A percentile compares a stretch with the other conserved stretches of the same genome.
These are phyloP conservation scores for Paraescarpia echinospica DNA, from an alignment of 1,140 invertebrate species.

Conservation along the genomic window DNA sequence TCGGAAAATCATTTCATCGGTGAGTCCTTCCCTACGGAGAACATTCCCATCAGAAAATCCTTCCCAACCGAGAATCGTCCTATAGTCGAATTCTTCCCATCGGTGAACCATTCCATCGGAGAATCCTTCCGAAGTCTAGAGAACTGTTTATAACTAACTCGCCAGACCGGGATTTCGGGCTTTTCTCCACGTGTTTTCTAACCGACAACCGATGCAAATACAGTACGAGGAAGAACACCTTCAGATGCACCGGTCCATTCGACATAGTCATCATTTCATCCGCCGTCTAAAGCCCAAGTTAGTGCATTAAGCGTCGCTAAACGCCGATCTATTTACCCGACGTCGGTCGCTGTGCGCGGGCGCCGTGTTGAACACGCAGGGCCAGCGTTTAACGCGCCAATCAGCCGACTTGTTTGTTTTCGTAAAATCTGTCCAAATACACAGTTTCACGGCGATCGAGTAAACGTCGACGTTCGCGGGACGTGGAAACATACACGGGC, in stretches of 20 bases:
- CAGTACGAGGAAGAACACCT: not conserved
- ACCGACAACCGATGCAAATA: not conserved
- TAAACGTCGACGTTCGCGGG: not conserved
- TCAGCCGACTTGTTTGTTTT: not conserved
- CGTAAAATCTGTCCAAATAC: not conserved
- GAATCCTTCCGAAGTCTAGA: not conserved
- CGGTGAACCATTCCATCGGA: not conserved
- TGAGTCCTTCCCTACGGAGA: too few relatives aligned
- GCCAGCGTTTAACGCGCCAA: not conserved
- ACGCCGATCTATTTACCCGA: not conserved
- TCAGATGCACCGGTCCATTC: not conserved
- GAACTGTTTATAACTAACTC: too few relatives aligned
- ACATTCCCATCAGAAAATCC: not conserved
- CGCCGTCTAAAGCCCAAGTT: not conserved
- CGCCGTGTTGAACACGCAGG: not conserved
- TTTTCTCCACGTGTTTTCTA: not conserved
- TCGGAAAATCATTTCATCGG: too few relatives aligned
- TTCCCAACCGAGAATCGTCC: not conserved
- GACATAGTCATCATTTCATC: not conserved
- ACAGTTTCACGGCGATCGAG: not conserved
- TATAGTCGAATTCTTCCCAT: not conserved
- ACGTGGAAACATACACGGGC: not conserved
- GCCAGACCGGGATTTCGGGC: too few relatives aligned
- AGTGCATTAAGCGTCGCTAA: not conserved
- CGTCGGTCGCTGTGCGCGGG: not conserved